A percentile compares a stretch with the other conserved stretches of the same genome.
Conservation (phyloP, 2,888 invertebrate genomes). For the Lordiphosa andalusiaca region DNA sequence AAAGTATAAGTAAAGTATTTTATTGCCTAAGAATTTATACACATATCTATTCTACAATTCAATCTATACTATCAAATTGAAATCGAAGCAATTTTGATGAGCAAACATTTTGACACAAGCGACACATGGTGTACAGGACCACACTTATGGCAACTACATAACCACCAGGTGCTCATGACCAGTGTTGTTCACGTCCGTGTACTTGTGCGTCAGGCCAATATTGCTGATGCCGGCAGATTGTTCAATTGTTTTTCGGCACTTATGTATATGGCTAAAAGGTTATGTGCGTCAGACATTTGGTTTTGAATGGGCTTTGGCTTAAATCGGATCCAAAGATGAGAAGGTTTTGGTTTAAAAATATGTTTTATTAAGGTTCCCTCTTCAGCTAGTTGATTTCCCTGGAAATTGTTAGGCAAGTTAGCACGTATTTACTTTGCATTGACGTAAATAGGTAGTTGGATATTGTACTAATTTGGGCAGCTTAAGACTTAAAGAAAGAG, state of each 20-base stretch:
- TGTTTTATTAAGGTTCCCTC: too few relatives aligned
- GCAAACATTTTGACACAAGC: slow-evolving; percentile 67
- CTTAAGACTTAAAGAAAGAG: too few relatives aligned
- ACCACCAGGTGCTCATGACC: not conserved
- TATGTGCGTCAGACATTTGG: not conserved
- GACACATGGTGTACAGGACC: slow-evolving; percentile 17
- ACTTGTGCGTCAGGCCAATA: slow-evolving; percentile 17
- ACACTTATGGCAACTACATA: slow-evolving; percentile 20
- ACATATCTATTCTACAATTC: too few relatives aligned
- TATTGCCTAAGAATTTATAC: slow-evolving; percentile 18
- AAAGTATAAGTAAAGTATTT: slow-evolving; percentile 75
- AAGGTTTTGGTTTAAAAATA: too few relatives aligned
- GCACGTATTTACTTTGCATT: too few relatives aligned
- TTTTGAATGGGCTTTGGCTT: too few relatives aligned
- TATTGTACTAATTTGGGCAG: too few relatives aligned
- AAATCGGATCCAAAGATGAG: too few relatives aligned
- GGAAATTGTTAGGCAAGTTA: too few relatives aligned
- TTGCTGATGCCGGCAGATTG: slow-evolving; percentile 23
- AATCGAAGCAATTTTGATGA: slow-evolving; percentile 46
- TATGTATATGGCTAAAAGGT: not conserved
- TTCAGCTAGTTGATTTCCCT: too few relatives aligned
- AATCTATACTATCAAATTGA: slow-evolving; percentile 9
- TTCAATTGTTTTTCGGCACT: slow-evolving; percentile 26
- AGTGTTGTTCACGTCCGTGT: slow-evolving; percentile 1
- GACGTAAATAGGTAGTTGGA: too few relatives aligned